Percentiles rank a stretch among this genome's conserved stretches.
These are phyloP conservation scores for Microhierax caerulescens DNA, from an alignment of 2,797 vertebrate genomes.

Conservation along the genomic window DNA sequence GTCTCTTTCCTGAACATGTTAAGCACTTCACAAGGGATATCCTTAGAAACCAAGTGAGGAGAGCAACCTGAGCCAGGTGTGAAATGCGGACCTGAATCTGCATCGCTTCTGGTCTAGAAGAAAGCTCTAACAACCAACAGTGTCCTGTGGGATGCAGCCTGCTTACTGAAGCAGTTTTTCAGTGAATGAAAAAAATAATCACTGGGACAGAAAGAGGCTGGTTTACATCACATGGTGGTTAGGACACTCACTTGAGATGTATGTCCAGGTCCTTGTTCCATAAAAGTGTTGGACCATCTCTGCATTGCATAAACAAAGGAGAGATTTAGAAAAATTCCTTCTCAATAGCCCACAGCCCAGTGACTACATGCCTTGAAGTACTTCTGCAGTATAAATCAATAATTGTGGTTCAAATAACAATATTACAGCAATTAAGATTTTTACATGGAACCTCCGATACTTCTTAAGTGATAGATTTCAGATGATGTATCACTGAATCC, in stretches of 20 bases:
- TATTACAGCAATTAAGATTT: background rate
- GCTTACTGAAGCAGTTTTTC: background rate
- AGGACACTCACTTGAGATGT: background rate
- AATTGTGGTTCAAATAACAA: background rate
- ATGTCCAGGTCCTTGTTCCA: background rate
- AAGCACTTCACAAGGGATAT: background rate
- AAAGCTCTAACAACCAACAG: background rate
- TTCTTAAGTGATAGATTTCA: background rate
- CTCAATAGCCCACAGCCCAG: background rate
- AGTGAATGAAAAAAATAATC: background rate
- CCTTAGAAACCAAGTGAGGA: background rate
- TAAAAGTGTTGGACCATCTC: background rate
- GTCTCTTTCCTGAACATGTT: background rate
- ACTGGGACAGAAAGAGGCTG: background rate
- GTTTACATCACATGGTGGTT: background rate
- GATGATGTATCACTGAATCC: background rate
- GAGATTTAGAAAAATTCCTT: background rate
- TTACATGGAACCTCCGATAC: background rate
- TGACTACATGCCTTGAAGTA: background rate
- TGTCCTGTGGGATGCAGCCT: background rate
- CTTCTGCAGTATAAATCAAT: background rate
- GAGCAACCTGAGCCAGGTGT: background rate
- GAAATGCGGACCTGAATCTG: background rate
- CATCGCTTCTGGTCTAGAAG: background rate
- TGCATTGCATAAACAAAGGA: background rate